Base-by-base conservation (phyloP, 2,797 vertebrate genomes). In the Alectoris magna region DNA sequence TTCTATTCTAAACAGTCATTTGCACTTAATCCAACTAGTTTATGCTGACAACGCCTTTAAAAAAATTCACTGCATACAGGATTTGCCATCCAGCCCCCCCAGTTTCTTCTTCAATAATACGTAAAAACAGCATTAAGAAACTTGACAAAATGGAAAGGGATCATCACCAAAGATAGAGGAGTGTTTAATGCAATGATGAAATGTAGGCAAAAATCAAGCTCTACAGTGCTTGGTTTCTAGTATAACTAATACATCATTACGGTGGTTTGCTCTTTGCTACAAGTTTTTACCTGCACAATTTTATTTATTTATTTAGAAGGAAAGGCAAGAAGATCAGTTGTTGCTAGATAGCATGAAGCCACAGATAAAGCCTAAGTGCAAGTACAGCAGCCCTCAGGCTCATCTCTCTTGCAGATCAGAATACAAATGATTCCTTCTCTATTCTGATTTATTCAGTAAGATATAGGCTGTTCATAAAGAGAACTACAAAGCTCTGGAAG, bases 181-280 rank as follows among this genome's bases (percentile, higher is more conserved):
- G 34, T 3, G 1, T 56, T 69, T 56, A 91, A 92, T 17, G 22
- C 17, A 81, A 36, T 75, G 46, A 36, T 26, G 60, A 91, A 93
- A 84, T 44, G 29, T 4, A 68, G 89, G 72, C 55, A 91, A 66
- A 66, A 93, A 87, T 46, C 39, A 36, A 64, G 38, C 63, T 80
- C 58, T 73, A 34, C 34, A 63, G 38, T 27, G 51, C 10, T 75
- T 31, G 31, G 80, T 93, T 87, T 76, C 84, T 41, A 63, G 69
- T 69, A 38, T 56, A 60, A 49, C 58, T 59, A 83, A 87, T 85
- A 44, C 59, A 88, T 91, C 53, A 90, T 94, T 88, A 91, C 79
- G 80, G 68, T 44, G 19, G 39, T 26, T 90, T 89, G 67, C 31
- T 67, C 6, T 44, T 88, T 69, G 67, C 62, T 53, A 12, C 11